Conservation (phyloP, 2,113 vertebrate genomes). For the Ochotona curzoniae region DNA sequence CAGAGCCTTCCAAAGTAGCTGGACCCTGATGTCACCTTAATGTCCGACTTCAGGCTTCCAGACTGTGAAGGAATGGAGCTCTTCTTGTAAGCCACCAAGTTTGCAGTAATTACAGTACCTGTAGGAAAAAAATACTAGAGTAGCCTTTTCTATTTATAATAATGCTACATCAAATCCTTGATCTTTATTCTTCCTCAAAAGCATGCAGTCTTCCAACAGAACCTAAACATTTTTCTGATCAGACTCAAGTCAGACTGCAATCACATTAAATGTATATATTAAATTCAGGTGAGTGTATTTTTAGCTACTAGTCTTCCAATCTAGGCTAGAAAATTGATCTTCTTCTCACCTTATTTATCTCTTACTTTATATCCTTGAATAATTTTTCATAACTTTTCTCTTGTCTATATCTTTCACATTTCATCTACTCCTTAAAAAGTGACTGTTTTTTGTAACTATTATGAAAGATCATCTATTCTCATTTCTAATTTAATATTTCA, state of each 20-base stretch:
- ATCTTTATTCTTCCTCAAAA: neutral
- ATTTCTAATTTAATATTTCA: conserved; percentile 5
- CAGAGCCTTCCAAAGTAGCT: rapidly evolving
- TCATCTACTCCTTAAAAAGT: conserved; percentile 20
- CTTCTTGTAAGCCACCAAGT: neutral
- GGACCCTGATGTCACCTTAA: neutral
- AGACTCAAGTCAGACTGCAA: neutral
- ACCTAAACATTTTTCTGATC: neutral
- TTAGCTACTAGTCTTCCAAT: neutral
- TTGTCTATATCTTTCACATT: neutral
- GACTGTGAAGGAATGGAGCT: neutral
- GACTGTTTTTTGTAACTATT: neutral
- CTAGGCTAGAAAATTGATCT: neutral
- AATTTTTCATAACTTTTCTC: conserved; percentile 10
- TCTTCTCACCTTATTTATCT: conserved; percentile 25
- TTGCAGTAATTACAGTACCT: neutral
- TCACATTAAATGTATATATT: conserved; percentile 1
- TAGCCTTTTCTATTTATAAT: neutral
- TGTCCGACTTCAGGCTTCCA: neutral
- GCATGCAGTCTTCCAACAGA: conserved; percentile 7
- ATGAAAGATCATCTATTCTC: neutral
- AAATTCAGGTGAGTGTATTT: neutral
- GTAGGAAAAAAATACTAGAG: neutral
- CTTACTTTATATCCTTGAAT: conserved; percentile 22
- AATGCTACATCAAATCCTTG: neutral